Evolutionary conservation across 2,797 vertebrate species (phyloP), one percentile per base, ranked within the genome.

Genomic region (Meriones psammophilus): DNA sequence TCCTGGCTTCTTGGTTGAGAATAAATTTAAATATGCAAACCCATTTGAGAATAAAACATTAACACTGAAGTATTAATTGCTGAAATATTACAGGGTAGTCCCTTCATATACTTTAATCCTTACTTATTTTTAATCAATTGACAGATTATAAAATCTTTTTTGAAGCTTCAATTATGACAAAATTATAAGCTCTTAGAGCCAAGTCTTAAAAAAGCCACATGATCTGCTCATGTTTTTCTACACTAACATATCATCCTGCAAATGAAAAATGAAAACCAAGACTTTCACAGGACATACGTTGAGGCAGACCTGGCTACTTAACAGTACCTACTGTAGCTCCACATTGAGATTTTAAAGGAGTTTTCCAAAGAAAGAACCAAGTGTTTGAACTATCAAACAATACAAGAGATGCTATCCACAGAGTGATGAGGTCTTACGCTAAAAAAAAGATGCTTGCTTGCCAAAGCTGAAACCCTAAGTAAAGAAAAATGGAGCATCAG

Each of bases 71-170:
- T 66, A 18, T 64, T 26, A 17, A 28, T 78, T 20, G 66, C 86
- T 20, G 50, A 85, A 74, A 20, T 22, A 36, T 22, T 10, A 39
- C 26, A 66, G 14, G 66, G 58, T 5, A 33, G 64, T 83, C 14
- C 36, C 24, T 62, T 76, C 33, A 60, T 10, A 66, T 60, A 88
- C 77, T 24, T 78, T 50, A 83, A 95, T 91, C 13, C 30, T 80
- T 74, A 83, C 42, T 90, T 94, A 92, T n/a, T 86, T 92, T 88
- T 91, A 77, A 96, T 87, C 77, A 94, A 64, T 0, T 77, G 69
- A 54, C 22, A n/a, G 6, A 77, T 7, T 33, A 33, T 68, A 62
- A 79, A 69, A 86, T 36, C 28, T 77, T 85, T 91, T 69, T 68
- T 26, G 95, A 97, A 68, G 15, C 8, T 71, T 92, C 77, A 56